A percentile compares a stretch with the other conserved stretches of the same genome.
Evolutionary conservation across 2,888 invertebrate genomes (phyloP).

Genomic region (Linnaemya tessellans): DNA sequence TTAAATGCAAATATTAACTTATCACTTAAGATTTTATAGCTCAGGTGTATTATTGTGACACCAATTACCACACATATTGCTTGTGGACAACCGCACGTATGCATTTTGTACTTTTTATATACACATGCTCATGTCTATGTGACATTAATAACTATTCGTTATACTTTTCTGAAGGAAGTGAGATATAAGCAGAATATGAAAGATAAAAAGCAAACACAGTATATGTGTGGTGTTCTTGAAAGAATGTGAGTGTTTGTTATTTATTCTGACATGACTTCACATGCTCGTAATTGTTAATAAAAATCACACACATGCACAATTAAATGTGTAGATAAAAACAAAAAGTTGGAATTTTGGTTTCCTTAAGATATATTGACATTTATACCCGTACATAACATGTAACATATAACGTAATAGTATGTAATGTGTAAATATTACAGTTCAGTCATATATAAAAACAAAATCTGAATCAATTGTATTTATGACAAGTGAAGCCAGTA

Average conservation of each 20-base stretch:
- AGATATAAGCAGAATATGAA: constrained; percentile 15
- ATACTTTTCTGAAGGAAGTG: constrained; percentile 5
- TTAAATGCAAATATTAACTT: constrained; percentile 62
- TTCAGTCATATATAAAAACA: too few species aligned
- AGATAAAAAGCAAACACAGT: constrained; percentile 23
- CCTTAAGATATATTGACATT: too few species aligned
- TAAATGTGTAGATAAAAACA: background rate
- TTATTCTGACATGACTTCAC: background rate
- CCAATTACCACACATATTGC: constrained; percentile 58
- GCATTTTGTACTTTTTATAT: background rate
- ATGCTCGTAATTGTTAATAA: background rate
- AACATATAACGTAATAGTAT: too few species aligned
- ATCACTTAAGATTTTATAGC: constrained; percentile 64
- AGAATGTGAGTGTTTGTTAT: background rate
- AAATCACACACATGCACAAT: too few species aligned
- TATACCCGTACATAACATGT: too few species aligned
- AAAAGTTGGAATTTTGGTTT: background rate
- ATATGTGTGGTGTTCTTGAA: background rate
- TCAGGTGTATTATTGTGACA: constrained; percentile 66
- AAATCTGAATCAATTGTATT: too few species aligned
- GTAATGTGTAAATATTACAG: too few species aligned
- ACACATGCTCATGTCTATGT: background rate
- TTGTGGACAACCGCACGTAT: constrained; percentile 57
- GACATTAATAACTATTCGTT: background rate
- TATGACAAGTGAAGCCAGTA: too few species aligned